Conservation (phyloP, 2,113 vertebrate genomes). For the human region GRCh38 chr12:68842501-68843000, state of each 20-base stretch:
- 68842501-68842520: background rate
- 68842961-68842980: background rate
- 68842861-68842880: background rate
- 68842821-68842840: background rate
- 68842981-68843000: background rate
- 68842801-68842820: background rate
- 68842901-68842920: background rate
- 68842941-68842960: background rate
- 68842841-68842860: background rate
- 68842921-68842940: background rate
- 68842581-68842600: background rate
- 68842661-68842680: background rate
- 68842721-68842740: background rate
- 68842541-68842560: background rate
- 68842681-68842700: background rate
- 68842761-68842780: background rate
- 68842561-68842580: background rate
- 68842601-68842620: background rate
- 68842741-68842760: background rate
- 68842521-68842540: background rate
- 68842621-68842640: background rate
- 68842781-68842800: background rate
- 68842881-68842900: background rate
- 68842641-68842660: background rate
- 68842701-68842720: background rate